Evolutionary conservation across 1,140 invertebrate genomes (phyloP).

Genomic region (Achatina immaculata): DNA sequence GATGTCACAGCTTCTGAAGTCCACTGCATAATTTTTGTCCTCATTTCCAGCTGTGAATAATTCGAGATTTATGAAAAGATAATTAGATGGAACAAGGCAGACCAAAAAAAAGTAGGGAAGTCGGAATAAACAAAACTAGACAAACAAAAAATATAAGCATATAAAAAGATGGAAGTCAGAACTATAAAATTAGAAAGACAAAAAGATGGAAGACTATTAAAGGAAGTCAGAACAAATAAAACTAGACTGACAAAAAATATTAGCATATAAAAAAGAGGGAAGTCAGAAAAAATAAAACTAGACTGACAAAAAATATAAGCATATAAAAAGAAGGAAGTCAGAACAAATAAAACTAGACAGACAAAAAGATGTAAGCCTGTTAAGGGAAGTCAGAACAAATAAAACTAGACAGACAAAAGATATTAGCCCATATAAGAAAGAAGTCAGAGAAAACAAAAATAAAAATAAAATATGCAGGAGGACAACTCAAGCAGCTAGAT

Average conservation of each 20-base stretch:
- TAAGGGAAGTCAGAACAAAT: not conserved
- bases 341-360: not conserved
- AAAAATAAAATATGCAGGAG: not conserved
- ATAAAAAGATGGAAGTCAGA: not conserved
- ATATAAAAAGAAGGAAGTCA: not conserved
- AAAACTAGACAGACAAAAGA: no score
- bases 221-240: not conserved
- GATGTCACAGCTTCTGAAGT: conserved; percentile 7
- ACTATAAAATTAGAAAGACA: not conserved
- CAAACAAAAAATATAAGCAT: not conserved
- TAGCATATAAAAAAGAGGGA: not conserved
- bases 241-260: no score
- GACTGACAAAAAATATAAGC: not conserved
- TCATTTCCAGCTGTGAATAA: not conserved
- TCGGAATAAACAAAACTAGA: not conserved
- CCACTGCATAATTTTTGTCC: not conserved
- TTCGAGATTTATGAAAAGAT: not conserved
- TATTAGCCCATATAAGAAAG: no score
- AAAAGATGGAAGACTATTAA: not conserved
- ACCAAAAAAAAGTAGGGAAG: not conserved
- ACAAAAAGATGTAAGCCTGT: not conserved
- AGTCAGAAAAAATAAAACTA: not conserved
- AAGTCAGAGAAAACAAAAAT: not conserved
- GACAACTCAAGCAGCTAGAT: not conserved
- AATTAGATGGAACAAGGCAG: not conserved